Conservation (phyloP, 2,797 vertebrate species). For the Euthynnus affinis region DNA sequence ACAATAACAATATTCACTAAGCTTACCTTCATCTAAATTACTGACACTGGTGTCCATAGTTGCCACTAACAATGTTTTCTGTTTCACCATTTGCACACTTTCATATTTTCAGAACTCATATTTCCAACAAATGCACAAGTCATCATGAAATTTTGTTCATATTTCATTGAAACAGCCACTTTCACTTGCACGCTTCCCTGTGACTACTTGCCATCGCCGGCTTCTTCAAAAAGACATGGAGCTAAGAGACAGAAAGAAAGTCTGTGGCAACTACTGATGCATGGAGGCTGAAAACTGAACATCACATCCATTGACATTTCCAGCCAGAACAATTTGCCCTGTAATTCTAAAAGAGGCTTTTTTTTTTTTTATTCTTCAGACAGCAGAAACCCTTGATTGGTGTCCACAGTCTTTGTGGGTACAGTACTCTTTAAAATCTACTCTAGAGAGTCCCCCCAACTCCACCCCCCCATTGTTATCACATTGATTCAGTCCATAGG, state of each 20-base stretch:
- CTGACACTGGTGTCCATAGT: slow-evolving; percentile 3
- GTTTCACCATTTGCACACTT: neutral
- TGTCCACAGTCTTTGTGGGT: slow-evolving; percentile 47
- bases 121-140: neutral
- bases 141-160: neutral
- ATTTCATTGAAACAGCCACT: neutral
- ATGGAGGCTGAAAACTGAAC: slow-evolving; percentile 22
- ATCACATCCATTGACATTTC: slow-evolving; percentile 41
- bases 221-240: neutral
- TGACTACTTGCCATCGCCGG: neutral
- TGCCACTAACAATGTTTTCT: neutral
- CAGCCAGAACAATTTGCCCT: slow-evolving; percentile 49
- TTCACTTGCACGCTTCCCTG: neutral
- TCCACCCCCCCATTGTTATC: slow-evolving; percentile 48
- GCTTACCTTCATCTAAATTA: neutral
- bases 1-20: slow-evolving; percentile 25
- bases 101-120: neutral
- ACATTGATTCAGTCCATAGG: slow-evolving; percentile 81
- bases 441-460: slow-evolving; percentile 37
- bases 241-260: slow-evolving; percentile 3
- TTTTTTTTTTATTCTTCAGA: slow-evolving; percentile 53
- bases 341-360: slow-evolving; percentile 74
- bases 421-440: slow-evolving; percentile 46
- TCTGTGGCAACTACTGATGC: slow-evolving; percentile 26
- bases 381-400: slow-evolving; percentile 26